Evolutionary conservation across 2,113 vertebrate genomes (phyloP), one percentile per base, ranked within the genome.

Genomic region (Leptobrachium leishanense): DNA sequence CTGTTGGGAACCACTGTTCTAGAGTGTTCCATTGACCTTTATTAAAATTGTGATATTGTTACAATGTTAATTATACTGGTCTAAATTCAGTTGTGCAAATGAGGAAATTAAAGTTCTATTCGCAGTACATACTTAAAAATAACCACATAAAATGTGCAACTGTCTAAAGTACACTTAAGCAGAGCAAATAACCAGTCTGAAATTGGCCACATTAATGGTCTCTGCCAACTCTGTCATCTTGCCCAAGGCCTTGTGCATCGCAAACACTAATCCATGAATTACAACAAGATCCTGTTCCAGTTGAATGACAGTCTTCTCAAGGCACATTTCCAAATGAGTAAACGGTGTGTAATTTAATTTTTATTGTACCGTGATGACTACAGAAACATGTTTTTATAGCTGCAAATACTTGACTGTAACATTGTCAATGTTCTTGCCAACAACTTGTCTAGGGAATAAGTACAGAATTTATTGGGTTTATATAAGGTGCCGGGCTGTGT

Each of bases 381-480:
- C 59, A 79, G 46, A 13, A 68, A 73, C 40, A 67, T 79, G 77
- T 79, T 79, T 72, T 79, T 31, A 79, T 79, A 79, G 70, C 77
- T 79, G 77, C 70, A 59, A 79, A 46, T 67, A 74, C 69, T 67
- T 74, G 15, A 54, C 77, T 74, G 53, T 68, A 74, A 79, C 42
- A 59, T 42, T 43, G 7, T 31, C 50, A 13, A 10, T 79, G 62
- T 79, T 73, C 72, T 68, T 74, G 77, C 71, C 77, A 79, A 79
- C 64, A 67, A 73, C n/a, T 39, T 59, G 70, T 68, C 50, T 62
- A 39, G 46, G 65, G 43, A n/a, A 74, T 57, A 79, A 67, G 15
- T 57, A 43, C 54, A 65, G 6, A 62, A 55, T 59, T 73, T 79
- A 74, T 68, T 57, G 63, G 77, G 70, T 79, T 79, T 68, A 79